These are phyloP conservation scores for Chloroclystis v-ata DNA, from an alignment of 2,888 invertebrate species.

Conservation along the genomic window DNA sequence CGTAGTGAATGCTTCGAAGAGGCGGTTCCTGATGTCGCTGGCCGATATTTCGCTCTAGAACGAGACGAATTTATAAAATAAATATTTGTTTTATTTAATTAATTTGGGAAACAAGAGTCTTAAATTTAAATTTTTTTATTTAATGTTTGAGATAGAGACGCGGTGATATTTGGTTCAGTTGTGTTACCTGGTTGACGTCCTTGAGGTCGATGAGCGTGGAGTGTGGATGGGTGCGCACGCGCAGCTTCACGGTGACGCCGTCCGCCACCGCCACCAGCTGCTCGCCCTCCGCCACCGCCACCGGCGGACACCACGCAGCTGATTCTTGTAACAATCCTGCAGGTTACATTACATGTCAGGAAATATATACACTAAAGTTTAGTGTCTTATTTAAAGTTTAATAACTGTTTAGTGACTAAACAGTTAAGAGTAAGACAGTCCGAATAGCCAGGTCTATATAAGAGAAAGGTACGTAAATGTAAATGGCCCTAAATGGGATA, in stretches of 20 bases:
- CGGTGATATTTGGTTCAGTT: too few species aligned
- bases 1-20: constrained; percentile 43
- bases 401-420: too few species aligned
- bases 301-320: constrained; percentile 50
- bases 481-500: too few species aligned
- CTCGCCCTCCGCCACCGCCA: constrained; percentile 53
- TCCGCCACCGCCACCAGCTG: constrained; percentile 51
- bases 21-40: constrained; percentile 85
- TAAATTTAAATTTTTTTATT: too few species aligned
- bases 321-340: constrained; percentile 13
- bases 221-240: constrained; percentile 52
- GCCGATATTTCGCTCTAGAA: constrained; percentile 85
- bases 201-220: constrained; percentile 55
- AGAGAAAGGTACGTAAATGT: too few species aligned
- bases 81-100: too few species aligned
- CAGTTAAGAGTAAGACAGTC: too few species aligned
- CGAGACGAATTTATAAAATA: neutral
- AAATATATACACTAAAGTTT: neutral
- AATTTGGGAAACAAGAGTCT: too few species aligned
- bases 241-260: constrained; percentile 52
- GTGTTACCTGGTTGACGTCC: constrained; percentile 48
- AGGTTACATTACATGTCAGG: too few species aligned
- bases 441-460: too few species aligned
- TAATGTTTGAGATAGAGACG: too few species aligned
- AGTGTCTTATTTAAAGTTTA: too few species aligned